Conservation (phyloP, 2,113 vertebrate genomes). For the Pterocles gutturalis region DNA sequence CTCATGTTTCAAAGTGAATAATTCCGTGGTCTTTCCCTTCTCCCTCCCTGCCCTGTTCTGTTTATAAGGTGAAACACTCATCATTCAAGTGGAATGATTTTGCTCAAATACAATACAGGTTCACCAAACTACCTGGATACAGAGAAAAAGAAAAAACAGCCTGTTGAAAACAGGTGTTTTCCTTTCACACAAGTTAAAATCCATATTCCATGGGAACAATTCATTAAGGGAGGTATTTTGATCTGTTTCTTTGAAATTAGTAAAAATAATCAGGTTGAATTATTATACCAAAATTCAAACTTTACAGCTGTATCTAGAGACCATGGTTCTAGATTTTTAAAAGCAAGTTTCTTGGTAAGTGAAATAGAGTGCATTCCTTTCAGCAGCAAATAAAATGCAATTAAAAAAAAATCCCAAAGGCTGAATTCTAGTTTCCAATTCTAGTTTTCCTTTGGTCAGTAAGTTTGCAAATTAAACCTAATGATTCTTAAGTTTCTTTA, state of each 20-base stretch:
- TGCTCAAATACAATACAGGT: background rate
- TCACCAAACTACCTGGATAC: background rate
- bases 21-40: background rate
- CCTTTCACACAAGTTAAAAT: background rate
- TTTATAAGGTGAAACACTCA: background rate
- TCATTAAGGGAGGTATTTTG: background rate
- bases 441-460: background rate
- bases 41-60: background rate
- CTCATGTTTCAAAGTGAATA: background rate
- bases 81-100: background rate
- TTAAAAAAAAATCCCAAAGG: background rate
- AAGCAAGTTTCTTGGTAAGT: background rate
- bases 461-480: background rate
- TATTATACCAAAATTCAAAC: background rate
- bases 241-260: background rate
- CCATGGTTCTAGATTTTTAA: background rate
- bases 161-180: background rate
- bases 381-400: background rate
- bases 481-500: background rate
- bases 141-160: background rate
- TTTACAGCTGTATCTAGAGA: background rate
- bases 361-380: background rate
- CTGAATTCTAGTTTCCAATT: background rate
- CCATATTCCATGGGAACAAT: background rate
- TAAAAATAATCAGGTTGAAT: background rate